phyloP scores from a whole-genome alignment of 2,113 vertebrate genomes.

The Martes martes region DNA sequence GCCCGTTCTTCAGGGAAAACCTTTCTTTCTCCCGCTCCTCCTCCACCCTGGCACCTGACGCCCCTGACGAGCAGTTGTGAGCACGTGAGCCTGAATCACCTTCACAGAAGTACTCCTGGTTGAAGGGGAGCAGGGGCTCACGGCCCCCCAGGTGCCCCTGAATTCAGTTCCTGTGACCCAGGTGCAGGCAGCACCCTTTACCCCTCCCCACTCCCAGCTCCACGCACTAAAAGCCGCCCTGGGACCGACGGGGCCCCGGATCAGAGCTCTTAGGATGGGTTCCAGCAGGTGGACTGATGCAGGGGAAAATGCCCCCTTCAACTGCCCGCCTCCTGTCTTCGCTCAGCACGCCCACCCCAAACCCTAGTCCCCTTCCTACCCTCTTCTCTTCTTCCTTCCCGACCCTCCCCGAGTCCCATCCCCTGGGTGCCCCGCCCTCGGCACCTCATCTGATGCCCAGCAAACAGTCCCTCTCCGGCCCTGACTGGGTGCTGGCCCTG shows the following conservation, averaged over 20 bases:
- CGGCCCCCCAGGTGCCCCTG: not conserved
- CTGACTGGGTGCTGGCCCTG: not conserved
- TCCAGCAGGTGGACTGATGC: not conserved
- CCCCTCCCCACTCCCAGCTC: not conserved
- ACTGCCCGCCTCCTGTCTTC: not conserved
- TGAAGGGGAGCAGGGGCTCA: not conserved
- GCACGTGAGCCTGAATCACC: not conserved
- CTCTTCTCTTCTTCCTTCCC: not conserved
- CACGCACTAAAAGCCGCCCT: not conserved
- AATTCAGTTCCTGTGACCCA: conserved; percentile 5
- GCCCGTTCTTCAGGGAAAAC: not conserved
- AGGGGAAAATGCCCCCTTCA: not conserved
- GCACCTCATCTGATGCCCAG: not conserved
- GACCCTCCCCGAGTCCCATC: not conserved
- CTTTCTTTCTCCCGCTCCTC: not conserved
- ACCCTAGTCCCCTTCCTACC: not conserved
- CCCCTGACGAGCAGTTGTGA: not conserved
- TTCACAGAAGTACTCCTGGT: not conserved
- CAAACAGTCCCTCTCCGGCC: not conserved
- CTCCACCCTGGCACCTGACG: not conserved
- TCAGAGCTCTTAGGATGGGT: not conserved
- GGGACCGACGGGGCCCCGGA: conserved; percentile 12
- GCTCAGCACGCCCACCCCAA: not conserved
- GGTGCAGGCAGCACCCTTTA: not conserved
- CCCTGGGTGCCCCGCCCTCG: not conserved